Conservation (phyloP, 64 coral and sea anemone species). For the Montipora sp. region DNA sequence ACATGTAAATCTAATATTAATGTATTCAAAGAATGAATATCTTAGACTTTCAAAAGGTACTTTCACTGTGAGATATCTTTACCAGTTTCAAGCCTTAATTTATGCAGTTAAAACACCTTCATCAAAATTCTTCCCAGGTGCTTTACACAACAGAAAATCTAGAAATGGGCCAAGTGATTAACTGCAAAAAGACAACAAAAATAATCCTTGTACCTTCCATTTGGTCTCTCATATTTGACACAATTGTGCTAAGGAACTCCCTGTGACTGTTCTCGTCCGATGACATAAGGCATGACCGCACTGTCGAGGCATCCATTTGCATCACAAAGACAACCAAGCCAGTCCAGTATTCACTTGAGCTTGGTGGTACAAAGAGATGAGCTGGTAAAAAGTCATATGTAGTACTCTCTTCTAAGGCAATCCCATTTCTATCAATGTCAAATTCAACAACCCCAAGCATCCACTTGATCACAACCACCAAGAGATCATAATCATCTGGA, state of each 20-base stretch:
- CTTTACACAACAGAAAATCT: no score
- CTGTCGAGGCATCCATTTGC: slow-evolving; percentile 55
- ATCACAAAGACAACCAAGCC: slow-evolving; percentile 57
- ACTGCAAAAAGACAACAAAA: not conserved
- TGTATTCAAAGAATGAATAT: no score
- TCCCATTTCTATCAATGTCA: not conserved
- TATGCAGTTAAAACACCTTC: no score
- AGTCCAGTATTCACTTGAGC: slow-evolving; percentile 57
- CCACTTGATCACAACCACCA: slow-evolving; percentile 71
- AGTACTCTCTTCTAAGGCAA: not conserved
- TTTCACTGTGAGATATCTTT: no score
- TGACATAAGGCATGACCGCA: slow-evolving; percentile 53
- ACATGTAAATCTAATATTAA: no score
- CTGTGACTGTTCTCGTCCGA: slow-evolving; percentile 63
- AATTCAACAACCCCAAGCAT: slow-evolving; percentile 67
- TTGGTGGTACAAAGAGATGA: slow-evolving; percentile 61
- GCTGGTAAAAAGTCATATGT: slow-evolving; percentile 2
- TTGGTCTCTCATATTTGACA: slow-evolving; percentile 54
- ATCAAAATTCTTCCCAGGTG: no score
- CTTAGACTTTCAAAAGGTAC: no score
- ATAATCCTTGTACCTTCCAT: slow-evolving; percentile 9
- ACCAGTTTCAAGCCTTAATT: no score
- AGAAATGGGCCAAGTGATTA: not conserved
- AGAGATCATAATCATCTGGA: slow-evolving; percentile 82
- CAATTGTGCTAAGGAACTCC: slow-evolving; percentile 53